Evolutionary conservation across 2,888 invertebrate species (phyloP).

Genomic region (Notodonta ziczac): DNA sequence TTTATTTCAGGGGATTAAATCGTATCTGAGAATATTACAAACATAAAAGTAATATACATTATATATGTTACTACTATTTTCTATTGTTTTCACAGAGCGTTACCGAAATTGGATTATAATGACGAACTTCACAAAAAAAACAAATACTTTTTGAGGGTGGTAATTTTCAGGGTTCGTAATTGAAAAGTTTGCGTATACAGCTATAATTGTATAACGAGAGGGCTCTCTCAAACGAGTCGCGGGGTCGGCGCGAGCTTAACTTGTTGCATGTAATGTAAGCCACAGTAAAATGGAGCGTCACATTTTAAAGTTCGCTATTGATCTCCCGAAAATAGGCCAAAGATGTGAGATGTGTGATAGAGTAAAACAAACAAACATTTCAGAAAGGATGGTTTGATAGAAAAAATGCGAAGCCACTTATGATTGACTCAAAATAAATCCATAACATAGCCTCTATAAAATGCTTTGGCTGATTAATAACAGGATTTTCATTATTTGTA

Average conservation of each 20-base stretch:
- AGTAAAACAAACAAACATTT: not conserved
- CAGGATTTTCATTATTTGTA: too few species aligned
- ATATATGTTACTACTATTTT: constrained; percentile 8
- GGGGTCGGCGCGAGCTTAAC: constrained; percentile 49
- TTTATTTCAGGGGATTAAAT: not conserved
- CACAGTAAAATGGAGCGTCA: constrained; percentile 33
- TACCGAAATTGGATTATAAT: constrained; percentile 10
- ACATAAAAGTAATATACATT: constrained; percentile 4
- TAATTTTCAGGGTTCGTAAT: not conserved
- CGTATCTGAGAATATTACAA: too few species aligned
- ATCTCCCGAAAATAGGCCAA: constrained; percentile 12
- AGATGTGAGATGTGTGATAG: not conserved
- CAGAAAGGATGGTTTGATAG: not conserved
- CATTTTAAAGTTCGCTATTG: constrained; percentile 20
- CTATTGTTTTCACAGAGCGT: constrained; percentile 9
- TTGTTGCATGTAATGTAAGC: constrained; percentile 61
- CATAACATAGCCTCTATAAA: too few species aligned
- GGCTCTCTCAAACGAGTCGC: constrained; percentile 8
- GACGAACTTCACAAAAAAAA: not conserved
- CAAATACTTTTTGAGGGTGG: not conserved
- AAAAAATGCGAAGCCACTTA: not conserved
- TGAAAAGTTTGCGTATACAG: not conserved
- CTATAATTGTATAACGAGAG: not conserved
- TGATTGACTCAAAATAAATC: too few species aligned
- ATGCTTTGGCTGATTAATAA: too few species aligned